Base-by-base conservation (phyloP, 1,140 invertebrate genomes). In the Bombus breviceps region DNA sequence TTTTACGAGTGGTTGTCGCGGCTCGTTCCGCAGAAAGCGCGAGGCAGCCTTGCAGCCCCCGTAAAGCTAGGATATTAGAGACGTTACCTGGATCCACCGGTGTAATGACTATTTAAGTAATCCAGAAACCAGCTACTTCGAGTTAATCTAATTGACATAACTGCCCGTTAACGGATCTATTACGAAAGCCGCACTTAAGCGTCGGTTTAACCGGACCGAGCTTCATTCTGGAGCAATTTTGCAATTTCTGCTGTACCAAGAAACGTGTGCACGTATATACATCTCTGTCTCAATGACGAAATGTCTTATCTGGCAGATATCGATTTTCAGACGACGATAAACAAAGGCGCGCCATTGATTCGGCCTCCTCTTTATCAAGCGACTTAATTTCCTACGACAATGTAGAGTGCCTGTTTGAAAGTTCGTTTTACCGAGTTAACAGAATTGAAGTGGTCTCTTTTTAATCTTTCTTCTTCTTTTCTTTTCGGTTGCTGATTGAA, bases 111-210 rank as follows among this genome's bases (percentile, higher is more conserved):
- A 81, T 88, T 90, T 90, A 88, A 90, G 82, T 90, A 87, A 90
- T 89, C 78, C 75, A 79, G 88, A 82, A 86, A 90, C 78, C 76
- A 90, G 76, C 88, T 77, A 90, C 43, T 76, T 80, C 86, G 76
- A 88, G 86, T 90, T 90, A 90, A 90, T 71, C 76, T 82, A 90
- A 90, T 90, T 90, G 88, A 85, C 89, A 80, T 75, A 88, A 90
- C 75, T 85, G 75, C 79, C 79, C 81, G 82, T 88, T 90, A 90
- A 88, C 78, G 76, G 86, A 90, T 90, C 88, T 90, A 88, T 90
- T 90, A 90, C 86, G 78, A 57, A 32, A 64, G 28, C 41, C 69
- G 18, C 74, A 79, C 41, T 78, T 81, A 69, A 87, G 47, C 39
- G 53, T 34, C 74, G 81, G 28, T 72, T 85, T 89, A 89, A 89